Percentiles rank a stretch among this genome's conserved stretches.
phyloP scores from a whole-genome alignment of 2,888 invertebrate genomes.

The Temnothorax ravouxi region DNA sequence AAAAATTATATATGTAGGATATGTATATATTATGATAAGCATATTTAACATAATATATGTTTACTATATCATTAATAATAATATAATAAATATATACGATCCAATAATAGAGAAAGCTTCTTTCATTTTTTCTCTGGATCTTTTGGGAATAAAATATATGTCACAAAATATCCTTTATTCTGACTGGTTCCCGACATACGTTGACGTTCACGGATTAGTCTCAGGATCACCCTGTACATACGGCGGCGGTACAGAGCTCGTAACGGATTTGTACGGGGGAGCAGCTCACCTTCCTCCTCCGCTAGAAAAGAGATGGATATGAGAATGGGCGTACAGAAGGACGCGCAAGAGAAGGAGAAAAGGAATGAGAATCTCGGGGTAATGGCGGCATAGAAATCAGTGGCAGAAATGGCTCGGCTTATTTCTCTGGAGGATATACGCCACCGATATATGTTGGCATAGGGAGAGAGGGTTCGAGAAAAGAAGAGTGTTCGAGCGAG shows the following conservation, averaged over 20 bases:
- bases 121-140: background rate
- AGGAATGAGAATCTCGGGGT: conserved; percentile 61
- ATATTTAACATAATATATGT: background rate
- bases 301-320: conserved; percentile 41
- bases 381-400: conserved; percentile 68
- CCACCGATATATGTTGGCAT: conserved; percentile 44
- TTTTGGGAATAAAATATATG: background rate
- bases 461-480: conserved; percentile 11
- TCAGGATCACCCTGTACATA: background rate
- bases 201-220: conserved; percentile 40
- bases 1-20: background rate
- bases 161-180: background rate
- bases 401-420: conserved; percentile 68
- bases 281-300: conserved; percentile 48
- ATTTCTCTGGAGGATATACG: conserved; percentile 69
- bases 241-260: conserved; percentile 32
- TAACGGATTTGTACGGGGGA: conserved; percentile 61
- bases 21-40: background rate
- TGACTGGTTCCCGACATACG: background rate
- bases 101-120: background rate
- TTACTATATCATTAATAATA: background rate
- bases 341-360: conserved; percentile 43
- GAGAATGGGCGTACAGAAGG: conserved; percentile 25
- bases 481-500: conserved; percentile 8
- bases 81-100: background rate